phyloP scores from a whole-genome alignment of 2,888 invertebrate genomes.

The Drosophila nigritarsus region DNA sequence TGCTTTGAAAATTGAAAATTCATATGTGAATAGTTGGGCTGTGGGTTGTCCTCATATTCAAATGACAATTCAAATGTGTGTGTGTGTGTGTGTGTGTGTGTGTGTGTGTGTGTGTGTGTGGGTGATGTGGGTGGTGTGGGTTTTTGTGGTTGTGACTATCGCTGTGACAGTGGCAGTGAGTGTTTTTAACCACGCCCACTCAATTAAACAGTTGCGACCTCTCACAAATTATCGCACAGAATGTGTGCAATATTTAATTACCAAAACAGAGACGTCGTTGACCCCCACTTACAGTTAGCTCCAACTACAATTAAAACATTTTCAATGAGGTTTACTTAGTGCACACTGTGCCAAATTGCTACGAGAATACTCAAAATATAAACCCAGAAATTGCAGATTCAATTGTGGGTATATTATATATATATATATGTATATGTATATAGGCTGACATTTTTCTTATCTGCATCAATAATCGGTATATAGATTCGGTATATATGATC shows the following conservation, averaged over 20 bases:
- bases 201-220: constrained; percentile 45
- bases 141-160: not conserved
- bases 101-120: not conserved
- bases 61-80: constrained; percentile 33
- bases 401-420: not conserved
- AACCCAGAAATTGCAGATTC: not conserved
- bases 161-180: constrained; percentile 5
- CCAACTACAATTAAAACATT: constrained; percentile 24
- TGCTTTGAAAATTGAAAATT: constrained; percentile 65
- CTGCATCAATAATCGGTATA: too few species aligned
- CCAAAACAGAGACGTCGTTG: constrained; percentile 57
- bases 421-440: not conserved
- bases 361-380: not conserved
- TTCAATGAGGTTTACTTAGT: constrained; percentile 21
- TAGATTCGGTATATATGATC: not conserved
- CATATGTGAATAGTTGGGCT: constrained; percentile 57
- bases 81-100: not conserved
- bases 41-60: constrained; percentile 14
- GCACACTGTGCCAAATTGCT: constrained; percentile 28
- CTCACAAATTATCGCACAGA: constrained; percentile 41
- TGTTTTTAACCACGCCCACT: constrained; percentile 23
- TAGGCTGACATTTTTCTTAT: too few species aligned
- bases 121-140: not conserved
- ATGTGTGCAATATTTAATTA: constrained; percentile 59
- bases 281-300: constrained; percentile 35